These are phyloP conservation scores for Brachionus calyciflorus DNA, from an alignment of 1,140 invertebrate genomes.

Conservation along the genomic window DNA sequence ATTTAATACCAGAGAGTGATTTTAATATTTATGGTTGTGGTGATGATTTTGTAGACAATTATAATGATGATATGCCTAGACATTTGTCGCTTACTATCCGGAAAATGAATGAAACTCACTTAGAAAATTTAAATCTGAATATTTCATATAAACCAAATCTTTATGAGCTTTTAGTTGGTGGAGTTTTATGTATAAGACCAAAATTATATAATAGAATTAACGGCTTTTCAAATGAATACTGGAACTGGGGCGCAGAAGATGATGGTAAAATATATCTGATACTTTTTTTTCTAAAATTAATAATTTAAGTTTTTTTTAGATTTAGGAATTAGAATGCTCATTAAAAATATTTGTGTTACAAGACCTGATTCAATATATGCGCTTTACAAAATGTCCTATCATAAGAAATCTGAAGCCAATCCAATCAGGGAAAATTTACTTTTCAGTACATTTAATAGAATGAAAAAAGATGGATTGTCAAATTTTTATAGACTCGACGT, in stretches of 20 bases:
- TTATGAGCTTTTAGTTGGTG: constrained; percentile 79
- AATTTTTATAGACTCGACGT: constrained; percentile 1
- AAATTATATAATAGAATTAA: constrained; percentile 73
- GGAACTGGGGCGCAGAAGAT: constrained; percentile 70
- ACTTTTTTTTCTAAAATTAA: background rate
- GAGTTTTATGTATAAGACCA: constrained; percentile 65
- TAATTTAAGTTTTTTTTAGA: background rate
- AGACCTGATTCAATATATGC: background rate
- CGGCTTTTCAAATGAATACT: constrained; percentile 85
- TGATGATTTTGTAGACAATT: constrained; percentile 56
- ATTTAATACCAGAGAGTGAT: constrained; percentile 81
- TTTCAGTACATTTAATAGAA: background rate
- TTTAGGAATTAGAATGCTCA: constrained; percentile 23
- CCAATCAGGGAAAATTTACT: constrained; percentile 27
- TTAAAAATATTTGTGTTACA: constrained; percentile 20
- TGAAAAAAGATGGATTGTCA: constrained; percentile 30
- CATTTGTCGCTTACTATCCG: constrained; percentile 62
- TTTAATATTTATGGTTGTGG: constrained; percentile 86
- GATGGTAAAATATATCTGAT: constrained; percentile 48
- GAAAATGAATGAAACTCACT: background rate
- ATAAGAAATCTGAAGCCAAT: background rate
- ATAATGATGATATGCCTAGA: constrained; percentile 65
- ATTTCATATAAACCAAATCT: constrained; percentile 64
- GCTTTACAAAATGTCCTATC: constrained; percentile 20
- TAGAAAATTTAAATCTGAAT: background rate